These are phyloP conservation scores for Tachina lurida DNA, from an alignment of 2,888 invertebrate species.

Conservation along the genomic window DNA sequence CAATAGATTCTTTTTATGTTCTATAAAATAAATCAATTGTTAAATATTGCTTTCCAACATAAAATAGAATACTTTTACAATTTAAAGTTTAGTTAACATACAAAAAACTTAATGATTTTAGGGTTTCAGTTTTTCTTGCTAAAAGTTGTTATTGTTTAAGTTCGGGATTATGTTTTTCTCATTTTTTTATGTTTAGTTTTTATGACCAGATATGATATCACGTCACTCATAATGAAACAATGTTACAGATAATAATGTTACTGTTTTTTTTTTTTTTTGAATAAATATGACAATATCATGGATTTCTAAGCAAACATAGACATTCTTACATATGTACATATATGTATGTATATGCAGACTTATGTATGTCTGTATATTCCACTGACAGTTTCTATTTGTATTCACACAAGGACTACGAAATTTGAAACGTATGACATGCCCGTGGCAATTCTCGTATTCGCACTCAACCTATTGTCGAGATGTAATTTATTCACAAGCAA, in stretches of 20 bases:
- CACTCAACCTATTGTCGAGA: no score
- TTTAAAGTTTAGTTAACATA: slow-evolving; percentile 26
- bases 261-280: slow-evolving; percentile 19
- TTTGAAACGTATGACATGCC: no score
- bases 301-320: slow-evolving; percentile 3
- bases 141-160: slow-evolving; percentile 29
- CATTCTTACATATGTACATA: background rate
- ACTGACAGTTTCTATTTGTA: no score
- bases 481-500: no score
- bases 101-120: slow-evolving; percentile 16
- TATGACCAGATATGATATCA: slow-evolving; percentile 62
- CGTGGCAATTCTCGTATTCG: no score
- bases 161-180: slow-evolving; percentile 23
- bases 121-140: background rate
- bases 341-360: background rate
- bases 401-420: no score
- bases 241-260: slow-evolving; percentile 12
- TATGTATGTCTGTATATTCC: no score
- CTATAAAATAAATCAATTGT: slow-evolving; percentile 41
- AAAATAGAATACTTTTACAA: slow-evolving; percentile 3
- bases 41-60: slow-evolving; percentile 37
- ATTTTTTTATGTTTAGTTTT: slow-evolving; percentile 51
- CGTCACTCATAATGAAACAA: slow-evolving; percentile 50
- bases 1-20: background rate
- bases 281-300: slow-evolving; percentile 62